Percentiles rank a stretch among this genome's conserved stretches.
Evolutionary conservation across 2,888 invertebrate species (phyloP).

Genomic region (Neoitamus cyanurus): DNA sequence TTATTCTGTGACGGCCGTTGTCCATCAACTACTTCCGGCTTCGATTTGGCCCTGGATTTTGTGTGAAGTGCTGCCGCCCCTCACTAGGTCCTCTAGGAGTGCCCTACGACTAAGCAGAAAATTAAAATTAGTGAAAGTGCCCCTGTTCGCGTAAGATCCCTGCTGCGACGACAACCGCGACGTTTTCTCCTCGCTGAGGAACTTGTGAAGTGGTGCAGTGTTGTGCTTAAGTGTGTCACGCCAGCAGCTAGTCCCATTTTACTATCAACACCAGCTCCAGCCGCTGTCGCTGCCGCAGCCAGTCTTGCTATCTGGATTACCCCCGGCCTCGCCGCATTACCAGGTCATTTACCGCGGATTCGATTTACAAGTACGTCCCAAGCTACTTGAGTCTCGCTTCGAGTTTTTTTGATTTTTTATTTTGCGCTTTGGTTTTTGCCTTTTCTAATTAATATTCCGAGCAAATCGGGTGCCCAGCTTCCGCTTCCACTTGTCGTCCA

Average conservation of each 20-base stretch:
- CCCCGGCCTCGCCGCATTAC: conserved; percentile 8
- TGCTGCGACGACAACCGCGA: background rate
- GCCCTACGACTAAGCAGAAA: background rate
- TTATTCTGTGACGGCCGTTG: background rate
- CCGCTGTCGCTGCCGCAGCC: background rate
- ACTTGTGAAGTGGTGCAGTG: conserved; percentile 38
- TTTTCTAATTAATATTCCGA: conserved; percentile 14
- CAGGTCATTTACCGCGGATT: conserved; percentile 35
- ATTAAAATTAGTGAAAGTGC: conserved; percentile 19
- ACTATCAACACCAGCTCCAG: conserved; percentile 1
- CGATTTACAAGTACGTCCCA: conserved; percentile 27
- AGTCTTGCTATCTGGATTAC: conserved; percentile 23
- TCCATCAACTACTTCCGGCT: background rate
- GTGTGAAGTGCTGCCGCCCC: background rate
- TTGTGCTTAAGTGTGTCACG: conserved; percentile 33
- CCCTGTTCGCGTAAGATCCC: background rate
- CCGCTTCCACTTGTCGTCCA: conserved; percentile 11
- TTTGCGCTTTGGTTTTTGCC: background rate
- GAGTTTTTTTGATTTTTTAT: background rate
- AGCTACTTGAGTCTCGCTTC: background rate
- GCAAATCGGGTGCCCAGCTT: background rate
- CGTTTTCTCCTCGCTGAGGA: background rate
- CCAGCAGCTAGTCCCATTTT: background rate
- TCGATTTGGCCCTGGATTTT: background rate
- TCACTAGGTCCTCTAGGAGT: background rate